Evolutionary conservation across 37 sponge, comb jelly and placozoan genomes (phyloP).

Genomic region (Oopsacas minuta): DNA sequence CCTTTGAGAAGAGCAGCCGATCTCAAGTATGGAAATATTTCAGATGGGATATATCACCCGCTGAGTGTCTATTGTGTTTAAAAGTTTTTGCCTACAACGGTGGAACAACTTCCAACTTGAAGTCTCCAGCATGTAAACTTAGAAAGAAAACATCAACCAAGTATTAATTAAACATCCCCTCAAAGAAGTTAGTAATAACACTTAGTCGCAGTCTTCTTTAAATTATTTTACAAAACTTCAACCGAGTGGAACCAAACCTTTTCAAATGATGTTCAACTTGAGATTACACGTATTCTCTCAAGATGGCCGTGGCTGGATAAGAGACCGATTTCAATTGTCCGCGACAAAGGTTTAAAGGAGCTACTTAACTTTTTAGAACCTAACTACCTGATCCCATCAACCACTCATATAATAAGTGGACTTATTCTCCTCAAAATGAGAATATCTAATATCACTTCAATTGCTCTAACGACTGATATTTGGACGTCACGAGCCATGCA

Average conservation of each 20-base stretch:
- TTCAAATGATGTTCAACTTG: not conserved
- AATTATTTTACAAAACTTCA: not conserved
- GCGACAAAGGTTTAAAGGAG: not conserved
- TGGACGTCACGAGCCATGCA: too few relatives aligned
- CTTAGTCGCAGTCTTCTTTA: not conserved
- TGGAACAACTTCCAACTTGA: not conserved
- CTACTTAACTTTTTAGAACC: not conserved
- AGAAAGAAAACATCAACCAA: not conserved
- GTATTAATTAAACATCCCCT: not conserved
- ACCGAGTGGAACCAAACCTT: not conserved
- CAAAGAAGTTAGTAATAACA: not conserved
- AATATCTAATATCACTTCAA: too few relatives aligned
- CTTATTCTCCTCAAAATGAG: too few relatives aligned
- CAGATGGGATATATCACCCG: not conserved
- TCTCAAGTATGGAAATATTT: not conserved
- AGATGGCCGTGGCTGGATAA: not conserved
- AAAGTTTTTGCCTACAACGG: not conserved
- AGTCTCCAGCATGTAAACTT: not conserved
- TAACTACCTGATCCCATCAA: not conserved
- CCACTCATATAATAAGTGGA: not conserved
- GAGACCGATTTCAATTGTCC: constrained; percentile 10
- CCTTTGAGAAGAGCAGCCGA: too few relatives aligned
- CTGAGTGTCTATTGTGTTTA: not conserved
- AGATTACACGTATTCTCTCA: not conserved
- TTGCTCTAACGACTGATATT: too few relatives aligned